Percentiles rank a stretch among this genome's conserved stretches.
Evolutionary conservation across 2,797 vertebrate species (phyloP).

Genomic region (Oreortyx pictus): DNA sequence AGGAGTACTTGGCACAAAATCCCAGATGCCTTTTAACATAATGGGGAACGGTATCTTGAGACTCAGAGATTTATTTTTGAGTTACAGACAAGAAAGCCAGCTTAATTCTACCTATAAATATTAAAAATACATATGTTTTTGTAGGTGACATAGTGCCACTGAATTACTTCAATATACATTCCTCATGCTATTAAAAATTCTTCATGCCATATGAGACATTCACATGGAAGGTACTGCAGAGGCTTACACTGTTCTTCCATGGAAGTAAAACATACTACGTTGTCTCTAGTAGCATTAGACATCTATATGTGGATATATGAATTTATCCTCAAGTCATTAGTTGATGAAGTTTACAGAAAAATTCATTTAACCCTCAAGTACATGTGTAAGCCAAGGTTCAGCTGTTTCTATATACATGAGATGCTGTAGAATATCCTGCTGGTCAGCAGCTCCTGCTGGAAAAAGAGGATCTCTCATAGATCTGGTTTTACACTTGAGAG

Average conservation of each 20-base stretch:
- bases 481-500: background rate
- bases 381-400: background rate
- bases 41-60: background rate
- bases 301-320: background rate
- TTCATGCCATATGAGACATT: background rate
- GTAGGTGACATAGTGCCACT: background rate
- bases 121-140: no score
- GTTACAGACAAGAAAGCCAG: background rate
- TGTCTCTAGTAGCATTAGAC: background rate
- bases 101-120: background rate
- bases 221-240: background rate
- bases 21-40: background rate
- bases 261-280: background rate
- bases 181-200: background rate
- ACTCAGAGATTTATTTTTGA: background rate
- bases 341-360: background rate
- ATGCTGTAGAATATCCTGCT: background rate
- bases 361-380: background rate
- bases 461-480: background rate
- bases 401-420: background rate
- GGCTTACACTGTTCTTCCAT: background rate
- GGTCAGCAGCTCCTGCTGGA: background rate
- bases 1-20: background rate
- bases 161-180: background rate
- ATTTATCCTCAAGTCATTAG: background rate